Evolutionary conservation across 1,140 invertebrate genomes (phyloP), one percentile per base, ranked within the genome.

Genomic region (Hylaeus volcanicus): DNA sequence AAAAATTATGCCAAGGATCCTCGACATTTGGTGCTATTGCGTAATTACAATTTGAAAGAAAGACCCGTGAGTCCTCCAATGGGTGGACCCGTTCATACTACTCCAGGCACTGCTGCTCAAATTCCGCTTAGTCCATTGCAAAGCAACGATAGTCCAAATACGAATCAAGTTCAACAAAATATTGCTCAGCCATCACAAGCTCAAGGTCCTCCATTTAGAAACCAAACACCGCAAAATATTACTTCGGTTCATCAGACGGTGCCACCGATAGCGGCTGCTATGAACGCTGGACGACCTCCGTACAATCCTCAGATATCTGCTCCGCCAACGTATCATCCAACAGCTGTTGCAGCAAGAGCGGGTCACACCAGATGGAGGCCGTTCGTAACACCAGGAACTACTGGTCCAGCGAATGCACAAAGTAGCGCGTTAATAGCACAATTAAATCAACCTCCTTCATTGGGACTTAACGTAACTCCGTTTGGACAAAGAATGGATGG

Each of bases 1-100:
- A 98, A 98, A 91, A 98, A 98, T 89, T 99, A 98, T 91, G 97
- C 98, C 0, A 97, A 98, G 93, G 98, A 98, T 92, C 95, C 96
- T 0, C 93, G 97, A 15, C 97, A 98, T 93, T 93, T 98, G 72
- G 96, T 98, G 8, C 92, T 98, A 9, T 91, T 98, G 0, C 81
- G 91, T 51, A 92, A 92, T 89, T 93, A 94, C 86, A 96, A 96
- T 88, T 92, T 97, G n/a, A 97, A 97, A 89, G 97, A 98, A 89
- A 93, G 96, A 56, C 96, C 97, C 1, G 94, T 97, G 0, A 97
- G 96, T 91, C 97, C 97, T 3, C 94, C 94, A 48, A 94, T 94
- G 81, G 88, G 94, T 81, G 77, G 88, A 14, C 81, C 88, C 1
- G 88, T 90, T 5, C 91, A 94, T 76, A 85, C 84, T 70, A 37